These are phyloP conservation scores for Drosophila buzzatii DNA, from an alignment of 2,888 invertebrate species.

Conservation along the genomic window DNA sequence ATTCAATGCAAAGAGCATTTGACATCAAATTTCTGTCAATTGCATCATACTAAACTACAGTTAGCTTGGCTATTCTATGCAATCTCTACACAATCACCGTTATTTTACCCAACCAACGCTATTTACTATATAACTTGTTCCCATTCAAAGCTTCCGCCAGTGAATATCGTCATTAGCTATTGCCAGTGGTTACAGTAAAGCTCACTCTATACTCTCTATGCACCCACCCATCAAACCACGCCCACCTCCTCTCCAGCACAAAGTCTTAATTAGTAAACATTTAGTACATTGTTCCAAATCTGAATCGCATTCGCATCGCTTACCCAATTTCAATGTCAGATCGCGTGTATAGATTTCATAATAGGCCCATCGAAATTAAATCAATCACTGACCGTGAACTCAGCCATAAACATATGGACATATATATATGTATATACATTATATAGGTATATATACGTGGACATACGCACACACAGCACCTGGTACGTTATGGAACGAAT, in stretches of 20 bases:
- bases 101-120: not conserved
- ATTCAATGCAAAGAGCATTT: not conserved
- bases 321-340: constrained; percentile 70
- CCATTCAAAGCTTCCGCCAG: constrained; percentile 37
- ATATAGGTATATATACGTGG: not conserved
- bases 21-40: not conserved
- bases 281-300: constrained; percentile 62
- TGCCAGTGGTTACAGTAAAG: constrained; percentile 16
- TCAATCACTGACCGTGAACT: constrained; percentile 77
- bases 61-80: not conserved
- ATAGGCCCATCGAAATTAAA: constrained; percentile 60
- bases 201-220: not conserved
- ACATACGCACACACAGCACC: not conserved
- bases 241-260: not conserved
- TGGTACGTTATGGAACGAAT: constrained; percentile 24
- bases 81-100: not conserved
- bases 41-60: not conserved
- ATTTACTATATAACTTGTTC: constrained; percentile 10
- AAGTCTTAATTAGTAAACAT: constrained; percentile 29
- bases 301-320: constrained; percentile 55
- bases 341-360: constrained; percentile 67
- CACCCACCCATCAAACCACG: not conserved
- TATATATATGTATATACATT: not conserved
- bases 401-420: not conserved
- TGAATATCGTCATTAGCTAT: constrained; percentile 9